phyloP scores from a whole-genome alignment of 2,888 invertebrate genomes.

The Holacanthella duospinosa region DNA sequence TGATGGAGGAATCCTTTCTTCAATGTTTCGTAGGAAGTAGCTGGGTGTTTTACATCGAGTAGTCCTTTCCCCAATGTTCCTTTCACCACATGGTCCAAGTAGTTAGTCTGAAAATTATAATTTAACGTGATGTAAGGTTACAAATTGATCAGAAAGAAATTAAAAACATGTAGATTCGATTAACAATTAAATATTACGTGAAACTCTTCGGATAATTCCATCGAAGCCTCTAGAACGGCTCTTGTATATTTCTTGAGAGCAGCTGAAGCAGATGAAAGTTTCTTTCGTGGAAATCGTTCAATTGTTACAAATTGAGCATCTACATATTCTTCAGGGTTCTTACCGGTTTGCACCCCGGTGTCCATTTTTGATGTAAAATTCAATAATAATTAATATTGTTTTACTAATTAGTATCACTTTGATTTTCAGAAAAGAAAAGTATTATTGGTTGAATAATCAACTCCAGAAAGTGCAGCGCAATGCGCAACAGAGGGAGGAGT shows the following conservation, averaged over 20 bases:
- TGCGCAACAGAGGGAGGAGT: no score
- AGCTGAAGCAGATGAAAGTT: slow-evolving; percentile 15
- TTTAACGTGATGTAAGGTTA: neutral
- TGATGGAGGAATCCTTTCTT: slow-evolving; percentile 32
- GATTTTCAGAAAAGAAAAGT: no score
- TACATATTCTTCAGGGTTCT: neutral
- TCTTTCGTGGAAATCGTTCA: slow-evolving; percentile 13
- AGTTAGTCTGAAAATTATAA: neutral
- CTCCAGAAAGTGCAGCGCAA: no score
- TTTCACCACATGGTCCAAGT: slow-evolving; percentile 5
- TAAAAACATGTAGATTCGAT: neutral
- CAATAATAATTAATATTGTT: no score
- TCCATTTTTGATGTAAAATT: no score
- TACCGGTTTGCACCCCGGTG: neutral
- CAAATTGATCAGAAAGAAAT: neutral
- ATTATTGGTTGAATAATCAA: no score
- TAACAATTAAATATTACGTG: slow-evolving; percentile 14
- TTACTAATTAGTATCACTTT: no score
- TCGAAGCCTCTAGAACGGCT: slow-evolving; percentile 29
- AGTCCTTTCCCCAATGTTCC: neutral
- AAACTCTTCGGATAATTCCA: slow-evolving; percentile 26
- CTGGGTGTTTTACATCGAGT: slow-evolving; percentile 9
- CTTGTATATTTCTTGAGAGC: slow-evolving; percentile 21
- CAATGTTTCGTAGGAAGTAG: slow-evolving; percentile 21
- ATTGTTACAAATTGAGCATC: neutral